Evolutionary conservation across 2,797 vertebrate species (phyloP), one percentile per base, ranked within the genome.

Genomic region (Fistularia tabacaria): DNA sequence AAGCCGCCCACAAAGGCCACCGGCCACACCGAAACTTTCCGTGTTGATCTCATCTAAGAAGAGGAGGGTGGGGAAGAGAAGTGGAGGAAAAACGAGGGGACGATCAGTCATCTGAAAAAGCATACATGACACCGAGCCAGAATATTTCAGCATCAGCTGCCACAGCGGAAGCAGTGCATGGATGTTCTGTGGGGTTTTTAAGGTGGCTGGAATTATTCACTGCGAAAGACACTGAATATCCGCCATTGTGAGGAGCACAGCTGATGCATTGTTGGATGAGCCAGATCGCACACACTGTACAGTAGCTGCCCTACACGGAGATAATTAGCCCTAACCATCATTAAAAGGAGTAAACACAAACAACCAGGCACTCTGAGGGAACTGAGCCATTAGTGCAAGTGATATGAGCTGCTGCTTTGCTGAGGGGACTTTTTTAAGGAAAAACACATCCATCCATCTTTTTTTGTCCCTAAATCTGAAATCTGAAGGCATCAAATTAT

Each of bases 21-120:
- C 0, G 97, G 97, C 96, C 96, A 99, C 81, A 99, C 97, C 0
- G 97, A 98, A 50, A 99, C 97, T 82, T 93, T 96, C 52, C 93
- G 88, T 47, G 97, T 98, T 51, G 91, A 94, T 76, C 95, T 93
- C 96, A 99, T 98, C 97, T 98, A 72, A 9, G 50, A 7, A 44
- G 41, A 36, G 62, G 40, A 60, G 46, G 73, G 69, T 3, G 9
- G 1, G 59, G 69, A 9, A 44, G 56, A 57, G 44, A 69, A 59
- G 71, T 4, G 39, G 56, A 62, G 54, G 51, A 58, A 47, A 54
- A 64, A 13, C 8, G 66, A 87, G 65, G 25, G 25, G 5, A 25
- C 5, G 25, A 74, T 83, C 59, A 87, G 65, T 74, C 64, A 73
- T 54, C 40, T 70, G 71, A 73, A 14, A 64, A 59, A 64, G 59